Evolutionary conservation across 2,113 vertebrate genomes (phyloP).

Genomic region (Struthio camelus): DNA sequence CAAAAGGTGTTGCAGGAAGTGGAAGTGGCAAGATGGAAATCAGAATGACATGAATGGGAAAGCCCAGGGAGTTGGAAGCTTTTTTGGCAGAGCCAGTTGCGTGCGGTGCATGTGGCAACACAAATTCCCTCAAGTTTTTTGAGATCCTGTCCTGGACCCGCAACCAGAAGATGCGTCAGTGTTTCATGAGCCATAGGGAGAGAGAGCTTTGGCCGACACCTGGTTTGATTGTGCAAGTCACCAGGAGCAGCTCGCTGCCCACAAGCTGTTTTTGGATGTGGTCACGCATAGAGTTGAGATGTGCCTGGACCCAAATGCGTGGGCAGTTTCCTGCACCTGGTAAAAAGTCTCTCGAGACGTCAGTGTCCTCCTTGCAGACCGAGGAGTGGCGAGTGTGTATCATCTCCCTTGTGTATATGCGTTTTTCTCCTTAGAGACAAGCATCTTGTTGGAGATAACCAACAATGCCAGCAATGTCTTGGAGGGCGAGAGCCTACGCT

Average conservation of each 20-base stretch:
- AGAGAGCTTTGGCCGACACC: slow-evolving; percentile 33
- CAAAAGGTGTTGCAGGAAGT: background rate
- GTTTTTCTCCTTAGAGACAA: slow-evolving; percentile 85
- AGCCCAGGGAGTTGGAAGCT: slow-evolving; percentile 6
- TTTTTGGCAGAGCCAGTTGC: background rate
- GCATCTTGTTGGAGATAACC: slow-evolving; percentile 88
- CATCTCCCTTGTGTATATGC: slow-evolving; percentile 60
- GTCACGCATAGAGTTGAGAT: slow-evolving; percentile 38
- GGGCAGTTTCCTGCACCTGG: slow-evolving; percentile 62
- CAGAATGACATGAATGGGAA: background rate
- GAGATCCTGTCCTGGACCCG: slow-evolving; percentile 10
- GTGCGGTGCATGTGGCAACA: background rate
- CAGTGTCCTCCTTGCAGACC: slow-evolving; percentile 23
- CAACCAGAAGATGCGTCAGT: slow-evolving; percentile 33
- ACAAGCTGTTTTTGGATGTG: slow-evolving; percentile 40
- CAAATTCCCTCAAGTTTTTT: slow-evolving; percentile 28
- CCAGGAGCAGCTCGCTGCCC: slow-evolving; percentile 65
- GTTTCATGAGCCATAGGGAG: background rate
- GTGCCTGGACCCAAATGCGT: slow-evolving; percentile 30
- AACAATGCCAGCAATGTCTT: slow-evolving; percentile 87
- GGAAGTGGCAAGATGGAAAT: slow-evolving; percentile 11
- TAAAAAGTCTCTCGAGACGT: slow-evolving; percentile 26
- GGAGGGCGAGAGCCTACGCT: slow-evolving; percentile 87
- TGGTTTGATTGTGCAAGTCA: slow-evolving; percentile 40
- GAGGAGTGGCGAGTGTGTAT: slow-evolving; percentile 17